Percentiles rank a stretch among this genome's conserved stretches.
Conservation (phyloP, 1,140 invertebrate genomes). For the Rhagoletis pomonella region DNA sequence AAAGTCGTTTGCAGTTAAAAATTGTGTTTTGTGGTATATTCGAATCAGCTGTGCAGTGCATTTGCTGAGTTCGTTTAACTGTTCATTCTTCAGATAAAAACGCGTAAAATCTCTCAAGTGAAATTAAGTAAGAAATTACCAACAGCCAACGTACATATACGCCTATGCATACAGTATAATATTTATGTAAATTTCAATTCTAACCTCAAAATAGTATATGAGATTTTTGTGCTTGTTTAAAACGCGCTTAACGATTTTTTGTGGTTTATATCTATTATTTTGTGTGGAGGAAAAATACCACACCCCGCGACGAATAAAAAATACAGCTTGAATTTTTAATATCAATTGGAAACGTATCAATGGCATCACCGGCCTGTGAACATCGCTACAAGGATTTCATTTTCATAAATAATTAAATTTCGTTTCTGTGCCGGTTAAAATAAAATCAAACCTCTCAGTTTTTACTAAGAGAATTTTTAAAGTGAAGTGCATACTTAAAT, state of each 20-base stretch:
- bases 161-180: too few relatives aligned
- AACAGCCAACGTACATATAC: not conserved
- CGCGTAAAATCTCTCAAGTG: not conserved
- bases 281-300: not conserved
- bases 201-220: too few relatives aligned
- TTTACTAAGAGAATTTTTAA: slow-evolving; percentile 39
- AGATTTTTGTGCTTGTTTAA: too few relatives aligned
- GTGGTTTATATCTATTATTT: too few relatives aligned
- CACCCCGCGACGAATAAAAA: not conserved
- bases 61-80: slow-evolving; percentile 32
- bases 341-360: slow-evolving; percentile 57
- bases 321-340: not conserved
- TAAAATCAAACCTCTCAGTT: slow-evolving; percentile 55
- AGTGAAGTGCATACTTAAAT: slow-evolving; percentile 51
- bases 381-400: slow-evolving; percentile 67
- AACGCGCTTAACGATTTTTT: too few relatives aligned
- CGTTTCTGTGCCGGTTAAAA: slow-evolving; percentile 38
- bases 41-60: slow-evolving; percentile 46
- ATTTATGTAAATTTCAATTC: too few relatives aligned
- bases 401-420: slow-evolving; percentile 66
- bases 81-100: not conserved
- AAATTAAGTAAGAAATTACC: not conserved
- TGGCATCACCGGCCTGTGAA: slow-evolving; percentile 68
- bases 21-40: not conserved
- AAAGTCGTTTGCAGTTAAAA: not conserved